Base-by-base conservation (phyloP, 2,113 vertebrate genomes). In the Parotia lawesii region DNA sequence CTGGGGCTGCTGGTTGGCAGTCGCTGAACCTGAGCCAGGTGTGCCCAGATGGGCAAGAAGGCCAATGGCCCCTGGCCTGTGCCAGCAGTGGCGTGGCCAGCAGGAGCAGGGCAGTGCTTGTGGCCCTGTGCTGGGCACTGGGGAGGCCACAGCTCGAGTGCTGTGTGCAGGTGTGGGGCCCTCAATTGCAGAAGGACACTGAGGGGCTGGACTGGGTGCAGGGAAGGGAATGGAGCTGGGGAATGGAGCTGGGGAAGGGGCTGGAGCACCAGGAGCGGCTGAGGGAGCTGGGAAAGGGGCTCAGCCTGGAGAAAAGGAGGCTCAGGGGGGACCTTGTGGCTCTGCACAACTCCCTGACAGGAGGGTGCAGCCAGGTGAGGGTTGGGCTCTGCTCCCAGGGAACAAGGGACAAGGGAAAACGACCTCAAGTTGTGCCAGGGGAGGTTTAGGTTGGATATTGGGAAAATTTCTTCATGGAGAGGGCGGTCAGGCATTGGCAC, bases 171-270 rank as follows among this genome's bases (percentile, higher is more conserved):
- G 1, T 44, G 4, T 51, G 44, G 33, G 50, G 3, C 6, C 15
- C 25, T 48, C 31, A 35, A 0, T 2, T n/a, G 2, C 5, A 15
- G 40, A 14, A 3, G 31, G 42, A 37, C 18, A 8, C 0, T 3
- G 51, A 65, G 37, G 44, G 44, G 51, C 27, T 80, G 58, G 31
- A 75, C 35, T 0, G 0, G 0, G n/a, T 24, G 0, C 42, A 64
- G 66, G 16, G 21, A 47, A 48, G 17, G 17, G 31, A 56, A 50
- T 0, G 0, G 74, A 35, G 48, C 11, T 62, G 48, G 48, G 18
- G 20, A 62, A 50, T 0, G 0, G 74, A 35, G 48, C 11, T 62
- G 48, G 48, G 18, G 20, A 62, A 62, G 57, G 48, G 21, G 0
- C 7, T 50, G 58, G 58, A 87, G 35, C 27, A 6, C 8, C 50